Conservation (phyloP, 2,113 vertebrate genomes). For the Steatornis caripensis region DNA sequence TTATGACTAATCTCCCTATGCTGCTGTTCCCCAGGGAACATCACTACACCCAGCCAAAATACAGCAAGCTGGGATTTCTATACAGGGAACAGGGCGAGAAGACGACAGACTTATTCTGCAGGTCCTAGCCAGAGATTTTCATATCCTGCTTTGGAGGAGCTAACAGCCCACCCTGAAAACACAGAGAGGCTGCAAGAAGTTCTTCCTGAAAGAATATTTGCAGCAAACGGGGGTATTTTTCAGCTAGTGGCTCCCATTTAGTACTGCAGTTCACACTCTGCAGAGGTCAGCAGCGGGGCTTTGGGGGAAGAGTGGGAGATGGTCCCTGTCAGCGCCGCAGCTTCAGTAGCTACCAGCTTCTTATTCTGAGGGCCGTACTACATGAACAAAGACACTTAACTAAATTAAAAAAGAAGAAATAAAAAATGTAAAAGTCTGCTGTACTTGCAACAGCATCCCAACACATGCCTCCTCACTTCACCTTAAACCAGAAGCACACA, state of each 20-base stretch:
- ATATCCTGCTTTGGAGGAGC: neutral
- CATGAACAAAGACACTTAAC: neutral
- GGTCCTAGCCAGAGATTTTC: neutral
- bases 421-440: neutral
- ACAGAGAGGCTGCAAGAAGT: neutral
- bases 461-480: neutral
- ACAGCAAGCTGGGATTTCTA: neutral
- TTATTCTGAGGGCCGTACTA: neutral
- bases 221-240: neutral
- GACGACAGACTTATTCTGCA: neutral
- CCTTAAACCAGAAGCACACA: neutral
- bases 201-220: neutral
- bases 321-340: neutral
- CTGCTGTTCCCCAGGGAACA: conserved; percentile 13
- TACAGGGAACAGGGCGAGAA: neutral
- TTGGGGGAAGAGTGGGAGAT: neutral
- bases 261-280: neutral
- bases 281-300: neutral
- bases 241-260: neutral
- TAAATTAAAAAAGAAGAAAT: neutral
- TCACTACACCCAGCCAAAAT: neutral
- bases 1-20: neutral
- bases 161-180: neutral
- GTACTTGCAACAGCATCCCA: neutral
- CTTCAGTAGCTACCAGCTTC: neutral